These are phyloP conservation scores for Geodia barretti DNA, from an alignment of 37 sponge, comb jelly and placozoan species.

Conservation along the genomic window DNA sequence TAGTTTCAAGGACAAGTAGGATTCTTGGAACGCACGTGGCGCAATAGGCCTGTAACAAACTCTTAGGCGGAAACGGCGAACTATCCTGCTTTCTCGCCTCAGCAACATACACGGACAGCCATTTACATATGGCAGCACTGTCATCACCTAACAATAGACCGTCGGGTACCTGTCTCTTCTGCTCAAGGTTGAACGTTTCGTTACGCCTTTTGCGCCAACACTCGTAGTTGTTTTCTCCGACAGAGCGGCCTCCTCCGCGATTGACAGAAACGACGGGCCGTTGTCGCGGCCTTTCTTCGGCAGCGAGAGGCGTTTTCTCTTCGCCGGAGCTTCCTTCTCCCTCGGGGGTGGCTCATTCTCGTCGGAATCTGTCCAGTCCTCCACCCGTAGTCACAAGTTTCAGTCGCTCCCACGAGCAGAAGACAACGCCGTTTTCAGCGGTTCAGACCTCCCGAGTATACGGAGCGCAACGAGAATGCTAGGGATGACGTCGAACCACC, in stretches of 20 bases:
- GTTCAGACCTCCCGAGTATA: too few species aligned
- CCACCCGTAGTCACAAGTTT: neutral
- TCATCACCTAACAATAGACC: slow-evolving; percentile 3
- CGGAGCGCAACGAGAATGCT: too few species aligned
- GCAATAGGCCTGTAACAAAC: slow-evolving; percentile 11
- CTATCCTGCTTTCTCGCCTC: slow-evolving; percentile 23
- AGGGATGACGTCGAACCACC: too few species aligned
- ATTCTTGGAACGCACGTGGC: neutral
- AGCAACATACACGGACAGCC: slow-evolving; percentile 16
- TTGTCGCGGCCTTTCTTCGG: neutral
- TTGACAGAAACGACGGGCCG: neutral
- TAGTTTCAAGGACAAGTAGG: slow-evolving; percentile 1
- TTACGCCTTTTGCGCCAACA: slow-evolving; percentile 13
- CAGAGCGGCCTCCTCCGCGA: slow-evolving; percentile 11
- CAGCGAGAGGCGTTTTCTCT: neutral
- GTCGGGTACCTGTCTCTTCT: slow-evolving; percentile 1
- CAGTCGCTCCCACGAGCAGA: neutral
- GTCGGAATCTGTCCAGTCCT: neutral
- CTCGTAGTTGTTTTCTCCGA: slow-evolving; percentile 6
- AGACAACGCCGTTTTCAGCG: too few species aligned
- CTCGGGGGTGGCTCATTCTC: neutral
- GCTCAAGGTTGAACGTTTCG: neutral
- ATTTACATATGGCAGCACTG: neutral
- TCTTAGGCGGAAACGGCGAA: neutral
- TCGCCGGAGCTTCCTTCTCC: neutral